Evolutionary conservation across 2,888 invertebrate genomes (phyloP).

Genomic region (Lobophora halterata): DNA sequence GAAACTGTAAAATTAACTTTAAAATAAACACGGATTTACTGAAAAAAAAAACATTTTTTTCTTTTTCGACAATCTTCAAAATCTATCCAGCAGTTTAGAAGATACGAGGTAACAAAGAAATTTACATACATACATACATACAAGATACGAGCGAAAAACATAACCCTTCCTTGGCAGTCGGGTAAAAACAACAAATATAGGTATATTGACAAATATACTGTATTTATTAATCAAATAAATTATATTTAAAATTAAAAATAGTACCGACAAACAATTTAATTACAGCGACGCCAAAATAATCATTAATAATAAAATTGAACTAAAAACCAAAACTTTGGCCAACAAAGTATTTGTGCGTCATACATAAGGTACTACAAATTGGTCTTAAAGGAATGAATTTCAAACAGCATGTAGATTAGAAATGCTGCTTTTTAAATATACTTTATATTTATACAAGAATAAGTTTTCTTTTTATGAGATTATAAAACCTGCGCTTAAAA

Average conservation of each 20-base stretch:
- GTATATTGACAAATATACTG: conserved; percentile 74
- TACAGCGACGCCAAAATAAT: conserved; percentile 54
- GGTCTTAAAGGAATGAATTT: conserved; percentile 46
- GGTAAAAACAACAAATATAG: too few relatives aligned
- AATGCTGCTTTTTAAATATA: conserved; percentile 37
- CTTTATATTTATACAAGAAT: conserved; percentile 56
- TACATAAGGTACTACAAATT: conserved; percentile 36
- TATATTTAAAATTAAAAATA: conserved; percentile 72
- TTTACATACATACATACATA: too few relatives aligned
- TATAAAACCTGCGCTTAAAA: conserved; percentile 50
- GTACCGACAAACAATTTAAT: conserved; percentile 63
- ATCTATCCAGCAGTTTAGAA: neutral
- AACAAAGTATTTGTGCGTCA: conserved; percentile 56
- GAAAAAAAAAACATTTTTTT: conserved; percentile 20
- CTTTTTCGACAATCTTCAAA: neutral
- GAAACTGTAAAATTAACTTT: conserved; percentile 54
- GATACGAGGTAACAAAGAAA: conserved; percentile 25
- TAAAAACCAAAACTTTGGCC: conserved; percentile 34
- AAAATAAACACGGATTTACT: conserved; percentile 60
- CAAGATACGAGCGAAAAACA: too few relatives aligned
- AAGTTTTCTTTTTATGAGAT: conserved; percentile 56
- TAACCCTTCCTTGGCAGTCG: too few relatives aligned
- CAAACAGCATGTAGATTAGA: conserved; percentile 26
- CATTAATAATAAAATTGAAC: conserved; percentile 42
- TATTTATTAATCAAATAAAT: conserved; percentile 73